Evolutionary conservation across 2,888 invertebrate genomes (phyloP).

Genomic region (Adineta ricciae): DNA sequence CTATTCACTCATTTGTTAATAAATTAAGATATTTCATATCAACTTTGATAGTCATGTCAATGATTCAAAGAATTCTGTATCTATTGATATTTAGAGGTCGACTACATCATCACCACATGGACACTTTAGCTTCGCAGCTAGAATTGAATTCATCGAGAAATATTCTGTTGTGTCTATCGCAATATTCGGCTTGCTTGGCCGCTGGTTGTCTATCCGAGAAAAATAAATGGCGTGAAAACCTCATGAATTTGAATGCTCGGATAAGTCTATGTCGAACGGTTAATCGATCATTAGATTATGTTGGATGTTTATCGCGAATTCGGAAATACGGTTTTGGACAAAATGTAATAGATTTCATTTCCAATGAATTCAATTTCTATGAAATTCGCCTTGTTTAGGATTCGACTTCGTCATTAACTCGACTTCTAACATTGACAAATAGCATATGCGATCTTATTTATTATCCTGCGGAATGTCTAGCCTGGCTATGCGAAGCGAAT

Average conservation of each 20-base stretch:
- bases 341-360: neutral
- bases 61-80: neutral
- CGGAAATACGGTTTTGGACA: neutral
- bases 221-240: neutral
- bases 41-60: neutral
- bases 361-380: neutral
- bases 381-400: neutral
- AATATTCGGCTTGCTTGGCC: neutral
- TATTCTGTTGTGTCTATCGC: neutral
- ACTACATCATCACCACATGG: neutral
- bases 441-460: neutral
- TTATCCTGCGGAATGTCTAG: neutral
- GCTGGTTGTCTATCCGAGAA: neutral
- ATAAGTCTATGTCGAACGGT: neutral
- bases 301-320: neutral
- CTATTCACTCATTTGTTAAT: neutral
- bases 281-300: conserved; percentile 13
- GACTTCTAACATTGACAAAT: neutral
- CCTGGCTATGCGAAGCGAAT: conserved; percentile 6
- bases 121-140: neutral
- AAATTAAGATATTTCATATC: neutral
- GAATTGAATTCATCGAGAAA: neutral
- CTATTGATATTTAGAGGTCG: neutral
- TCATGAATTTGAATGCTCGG: neutral
- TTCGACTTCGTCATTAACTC: neutral